Evolutionary conservation across 2,113 vertebrate species (phyloP).

Genomic region (Panthera leo): DNA sequence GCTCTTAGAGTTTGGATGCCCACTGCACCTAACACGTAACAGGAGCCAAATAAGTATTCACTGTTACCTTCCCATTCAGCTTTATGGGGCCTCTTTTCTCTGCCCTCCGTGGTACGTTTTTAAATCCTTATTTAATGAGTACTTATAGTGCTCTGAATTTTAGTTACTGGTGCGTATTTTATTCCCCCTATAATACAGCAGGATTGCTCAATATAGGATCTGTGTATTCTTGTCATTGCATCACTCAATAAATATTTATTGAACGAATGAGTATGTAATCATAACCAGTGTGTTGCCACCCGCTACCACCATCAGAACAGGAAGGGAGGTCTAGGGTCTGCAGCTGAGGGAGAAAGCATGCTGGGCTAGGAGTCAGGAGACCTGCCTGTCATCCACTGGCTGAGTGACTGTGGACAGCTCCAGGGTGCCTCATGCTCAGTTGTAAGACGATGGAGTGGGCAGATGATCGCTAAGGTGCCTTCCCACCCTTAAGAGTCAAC

Average conservation of each 20-base stretch:
- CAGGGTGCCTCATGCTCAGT: background rate
- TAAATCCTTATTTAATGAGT: background rate
- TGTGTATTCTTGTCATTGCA: background rate
- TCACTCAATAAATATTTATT: constrained; percentile 11
- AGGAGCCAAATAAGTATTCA: background rate
- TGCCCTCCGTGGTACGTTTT: background rate
- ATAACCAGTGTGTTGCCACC: background rate
- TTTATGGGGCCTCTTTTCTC: background rate
- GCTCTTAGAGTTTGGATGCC: background rate
- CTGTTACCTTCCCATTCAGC: background rate
- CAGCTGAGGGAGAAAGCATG: background rate
- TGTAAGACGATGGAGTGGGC: background rate
- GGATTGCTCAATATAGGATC: background rate
- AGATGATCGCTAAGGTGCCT: background rate
- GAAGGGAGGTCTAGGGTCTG: background rate
- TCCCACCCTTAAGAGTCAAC: background rate
- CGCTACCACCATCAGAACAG: background rate
- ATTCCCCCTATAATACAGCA: background rate
- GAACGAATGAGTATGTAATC: background rate
- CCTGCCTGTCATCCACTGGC: background rate
- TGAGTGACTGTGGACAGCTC: background rate
- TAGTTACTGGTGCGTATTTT: background rate
- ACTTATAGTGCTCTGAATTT: background rate
- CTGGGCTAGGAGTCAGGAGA: background rate
- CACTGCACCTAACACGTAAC: background rate